These are phyloP conservation scores for Caenorhabditis virilis DNA, from an alignment of 2,888 invertebrate genomes.

Conservation along the genomic window DNA sequence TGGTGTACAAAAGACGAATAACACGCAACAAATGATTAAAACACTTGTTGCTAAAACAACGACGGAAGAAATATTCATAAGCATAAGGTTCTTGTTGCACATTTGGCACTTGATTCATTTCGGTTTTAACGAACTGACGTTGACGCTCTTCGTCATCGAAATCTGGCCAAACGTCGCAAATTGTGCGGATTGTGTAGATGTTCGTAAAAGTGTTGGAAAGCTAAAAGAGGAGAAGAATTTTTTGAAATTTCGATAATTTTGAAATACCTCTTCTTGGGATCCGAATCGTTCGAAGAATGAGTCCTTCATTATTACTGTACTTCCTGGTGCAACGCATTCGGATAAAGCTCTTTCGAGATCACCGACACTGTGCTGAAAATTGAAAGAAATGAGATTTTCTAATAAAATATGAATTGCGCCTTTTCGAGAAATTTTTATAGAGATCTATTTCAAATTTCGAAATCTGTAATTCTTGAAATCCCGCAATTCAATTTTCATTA, in stretches of 20 bases:
- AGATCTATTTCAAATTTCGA: too few species aligned
- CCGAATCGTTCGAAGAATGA: slow-evolving; percentile 42
- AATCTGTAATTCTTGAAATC: too few species aligned
- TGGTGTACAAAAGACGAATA: slow-evolving; percentile 44
- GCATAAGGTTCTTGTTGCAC: slow-evolving; percentile 43
- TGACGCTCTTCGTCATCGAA: slow-evolving; percentile 35
- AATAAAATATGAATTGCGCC: too few species aligned
- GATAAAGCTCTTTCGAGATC: slow-evolving; percentile 37
- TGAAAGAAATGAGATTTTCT: too few species aligned
- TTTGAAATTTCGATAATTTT: background rate
- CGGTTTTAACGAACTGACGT: slow-evolving; percentile 47
- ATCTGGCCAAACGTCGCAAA: slow-evolving; percentile 43
- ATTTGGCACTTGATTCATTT: slow-evolving; percentile 46
- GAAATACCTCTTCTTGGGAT: slow-evolving; percentile 16
- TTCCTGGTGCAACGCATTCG: slow-evolving; percentile 26
- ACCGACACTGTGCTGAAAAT: slow-evolving; percentile 21
- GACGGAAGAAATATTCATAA: slow-evolving; percentile 51
- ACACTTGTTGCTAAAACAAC: slow-evolving; percentile 32
- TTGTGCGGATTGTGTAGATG: slow-evolving; percentile 39
- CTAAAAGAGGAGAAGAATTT: background rate
- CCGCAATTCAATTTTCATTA: too few species aligned
- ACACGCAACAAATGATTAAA: slow-evolving; percentile 44
- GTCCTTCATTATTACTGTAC: slow-evolving; percentile 40
- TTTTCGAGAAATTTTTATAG: too few species aligned
- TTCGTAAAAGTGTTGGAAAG: slow-evolving; percentile 23